Evolutionary conservation across 1,140 invertebrate species (phyloP), one percentile per base, ranked within the genome.

Genomic region (Arion vulgaris): DNA sequence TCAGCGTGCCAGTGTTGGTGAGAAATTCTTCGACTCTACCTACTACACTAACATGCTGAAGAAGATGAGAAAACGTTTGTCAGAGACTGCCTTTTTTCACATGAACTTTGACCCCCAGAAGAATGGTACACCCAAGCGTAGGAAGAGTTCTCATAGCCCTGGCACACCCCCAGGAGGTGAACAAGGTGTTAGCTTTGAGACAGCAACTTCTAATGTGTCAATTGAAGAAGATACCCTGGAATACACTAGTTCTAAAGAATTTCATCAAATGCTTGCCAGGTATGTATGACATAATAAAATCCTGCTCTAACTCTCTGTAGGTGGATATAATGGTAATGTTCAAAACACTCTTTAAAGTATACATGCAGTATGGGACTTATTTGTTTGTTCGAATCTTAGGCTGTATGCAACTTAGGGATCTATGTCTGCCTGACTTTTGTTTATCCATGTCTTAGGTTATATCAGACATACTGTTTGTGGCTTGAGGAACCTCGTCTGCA

Each of bases 21-120:
- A 95, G 84, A 95, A 95, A 88, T 96, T 97, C 91, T 96, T 96
- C 87, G 95, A 96, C 83, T 94, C 94, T 0, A 94, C 95, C 87
- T 93, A 94, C 32, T 95, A 96, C 92, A 92, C 94, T 41, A 92
- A 93, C 49, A 95, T 96, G 80, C 32, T 95, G 85, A 96, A 96
- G 86, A 95, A 94, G 87, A 92, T 97, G 41, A 96, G 96, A 86
- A 94, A 94, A 86, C 93, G 94, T 82, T 88, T 97, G 0, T 93
- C 94, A 78, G 95, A 96, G 75, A 94, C 94, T 13, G 93, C 94
- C 7, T 93, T 94, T 17, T 94, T 94, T 91, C 95, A 95, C 89
- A 91, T 89, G 73, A 87, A 89, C 34, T 86, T 84, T 73, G 81
- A 81, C 36, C 84, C 83, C 11, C 77, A 83, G 85, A 84, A 71